Base-by-base conservation (phyloP, 2,888 invertebrate species). In the Erebia aethiops region DNA sequence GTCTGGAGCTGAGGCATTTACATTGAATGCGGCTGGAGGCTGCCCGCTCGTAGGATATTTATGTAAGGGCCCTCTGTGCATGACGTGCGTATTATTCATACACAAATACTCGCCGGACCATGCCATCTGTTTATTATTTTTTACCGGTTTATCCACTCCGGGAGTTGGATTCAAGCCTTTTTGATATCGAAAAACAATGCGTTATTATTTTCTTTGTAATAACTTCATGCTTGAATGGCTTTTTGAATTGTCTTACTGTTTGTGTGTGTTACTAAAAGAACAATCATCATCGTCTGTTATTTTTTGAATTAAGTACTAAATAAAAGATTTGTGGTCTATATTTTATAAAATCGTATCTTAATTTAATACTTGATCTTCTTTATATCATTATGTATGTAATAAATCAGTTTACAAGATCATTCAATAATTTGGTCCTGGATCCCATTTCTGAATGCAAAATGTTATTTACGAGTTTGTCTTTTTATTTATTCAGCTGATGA, bases 11-110 rank as follows among this genome's bases (percentile, higher is more conserved):
- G 84, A 78, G 79, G 87, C 89, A 93, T 93, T 93, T 91, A 92
- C 92, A 93, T 93, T 93, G 90, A 93, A 92, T 92, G 90, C 89
- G 88, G 86, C 88, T 85, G 89, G 90, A 88, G 91, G 90, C 91
- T 87, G 89, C 87, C 84, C 84, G 87, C 84, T 89, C 85, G 84
- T 86, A 81, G 83, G 90, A 91, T 92, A 92, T 92, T 93, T 92
- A 93, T 93, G 91, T 91, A 85, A 85, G 86, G 90, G 84, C 88
- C 85, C 87, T 87, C 82, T 78, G 84, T 83, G 88, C 91, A 92
- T 92, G 92, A 93, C 92, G 90, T 82, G 85, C 83, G 84, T 89
- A 92, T 93, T 91, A 93, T 92, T 93, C 92, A 92, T 92, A 91
- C 84, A 85, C 84, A 83, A 73, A 87, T 84, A 86, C 87, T 82